Evolutionary conservation across 2,113 vertebrate genomes (phyloP).

Genomic region (Rutilus rutilus): DNA sequence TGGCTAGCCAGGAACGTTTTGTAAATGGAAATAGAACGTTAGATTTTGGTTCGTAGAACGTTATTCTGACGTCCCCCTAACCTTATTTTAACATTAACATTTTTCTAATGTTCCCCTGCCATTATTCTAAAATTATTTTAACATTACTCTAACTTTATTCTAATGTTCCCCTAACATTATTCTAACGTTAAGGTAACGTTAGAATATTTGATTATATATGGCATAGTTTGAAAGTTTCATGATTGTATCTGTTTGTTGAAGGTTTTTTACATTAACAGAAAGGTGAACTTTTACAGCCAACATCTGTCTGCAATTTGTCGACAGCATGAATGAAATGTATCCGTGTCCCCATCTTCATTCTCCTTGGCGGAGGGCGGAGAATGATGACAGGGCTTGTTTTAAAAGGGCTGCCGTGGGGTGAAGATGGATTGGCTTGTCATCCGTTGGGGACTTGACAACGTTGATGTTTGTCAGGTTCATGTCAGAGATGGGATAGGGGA

Average conservation of each 20-base stretch:
- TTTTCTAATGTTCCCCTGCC: no score
- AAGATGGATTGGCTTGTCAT: slow-evolving; percentile 76
- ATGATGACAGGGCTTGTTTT: slow-evolving; percentile 62
- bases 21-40: no score
- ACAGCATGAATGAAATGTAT: slow-evolving; percentile 36
- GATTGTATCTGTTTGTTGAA: slow-evolving; percentile 40
- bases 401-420: slow-evolving; percentile 64
- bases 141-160: no score
- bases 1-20: no score
- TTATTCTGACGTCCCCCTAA: no score
- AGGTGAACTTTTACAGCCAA: slow-evolving; percentile 43
- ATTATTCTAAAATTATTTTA: no score
- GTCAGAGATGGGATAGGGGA: slow-evolving; percentile 66
- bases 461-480: slow-evolving; percentile 70
- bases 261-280: slow-evolving; percentile 25
- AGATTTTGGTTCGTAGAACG: no score
- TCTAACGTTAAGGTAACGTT: no score
- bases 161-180: no score
- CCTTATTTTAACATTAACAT: no score
- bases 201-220: background rate
- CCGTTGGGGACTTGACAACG: slow-evolving; percentile 65
- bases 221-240: slow-evolving; percentile 26
- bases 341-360: slow-evolving; percentile 60
- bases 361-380: slow-evolving; percentile 69
- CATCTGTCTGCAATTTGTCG: slow-evolving; percentile 54